Evolutionary conservation across 2,888 invertebrate species (phyloP), one percentile per base, ranked within the genome.

Genomic region (Habrosyne pyritoides): DNA sequence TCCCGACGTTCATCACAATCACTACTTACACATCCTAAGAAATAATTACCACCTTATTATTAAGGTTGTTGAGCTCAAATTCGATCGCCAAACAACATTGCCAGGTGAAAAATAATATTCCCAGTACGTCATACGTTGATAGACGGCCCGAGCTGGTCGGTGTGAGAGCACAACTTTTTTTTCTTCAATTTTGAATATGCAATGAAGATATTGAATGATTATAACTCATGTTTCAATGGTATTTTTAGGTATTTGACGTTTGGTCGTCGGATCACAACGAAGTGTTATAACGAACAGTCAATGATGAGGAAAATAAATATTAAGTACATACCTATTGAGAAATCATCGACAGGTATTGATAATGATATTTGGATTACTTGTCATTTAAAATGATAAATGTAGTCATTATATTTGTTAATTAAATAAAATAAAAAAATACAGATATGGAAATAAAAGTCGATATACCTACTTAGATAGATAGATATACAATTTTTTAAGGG

Each of bases 201-300:
- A 86, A 87, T 87, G 79, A 87, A 87, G 83, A 87, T 90, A 91
- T 91, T 91, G 89, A 89, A 82, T 79, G 83, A 86, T 86, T 85
- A 86, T 89, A 85, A 86, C 85, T 86, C 84, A 81, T 83, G 75
- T 74, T 74, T 68, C 67, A 67, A 33, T 52, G 52, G 47, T 75
- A 75, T 81, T 77, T 77, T 70, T 75, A 68, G 64, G 65, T 67
- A 70, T 71, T 77, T 73, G 75, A 77, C 72, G 71, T 75, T 69
- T 69, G 77, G 67, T 72, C 73, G 62, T 59, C 61, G 68, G 75
- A 75, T 81, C 81, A 75, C 74, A 74, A 57, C 73, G 73, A 79
- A 75, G 76, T 79, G 75, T 75, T 78, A 75, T 75, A 78, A 73
- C 72, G 71, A 78, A 79, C 79, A 77, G 79, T 79, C 76, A 75